Evolutionary conservation across 92 coral and sea anemone genomes (phyloP), one percentile per base, ranked within the genome.

Genomic region (Bergia puertoricense): DNA sequence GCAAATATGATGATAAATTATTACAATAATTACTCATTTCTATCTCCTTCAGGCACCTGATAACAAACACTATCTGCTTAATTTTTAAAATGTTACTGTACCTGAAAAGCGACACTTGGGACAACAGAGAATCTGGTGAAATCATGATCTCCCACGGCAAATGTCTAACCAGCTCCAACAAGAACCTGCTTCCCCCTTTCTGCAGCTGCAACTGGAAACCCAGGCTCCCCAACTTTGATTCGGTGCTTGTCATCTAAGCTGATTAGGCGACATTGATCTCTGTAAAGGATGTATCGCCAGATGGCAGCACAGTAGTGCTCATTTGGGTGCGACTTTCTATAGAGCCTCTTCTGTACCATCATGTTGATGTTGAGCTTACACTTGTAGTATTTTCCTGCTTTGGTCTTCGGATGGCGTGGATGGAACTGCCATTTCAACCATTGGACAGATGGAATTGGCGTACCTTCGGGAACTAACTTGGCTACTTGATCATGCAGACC

Each of bases 241-340:
- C 86, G 62, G 18, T 88, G 86, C 56, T 91, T 91, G 92, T 91
- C 94, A 85, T 91, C 94, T 4, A 66, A 18, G 72, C 72, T 66
- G 1, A 66, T 3, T 5, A 66, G 20, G 83, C 45, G 0, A 20
- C 84, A 86, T 42, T 9, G 84, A 56, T 6, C 41, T 38, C 41
- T 77, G 73, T 51, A 14, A 39, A 73, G 38, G 77, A 76, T 68
- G 16, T 54, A 87, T 5, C 90, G 59, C 87, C 78, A 83, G 20
- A 57, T 11, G 3, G 76, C 86, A 56, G 77, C 90, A 66, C 90
- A 88, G 85, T 88, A 88, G 85, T 88, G 91, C 65, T 51, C 80
- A 51, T 88, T 87, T 1, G 51, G 80, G 42, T 85, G 81, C 1
- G 77, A 36, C 77, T 36, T 73, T 73, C n/a, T n/a, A n/a, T n/a